Percentiles rank a stretch among this genome's conserved stretches.
phyloP scores from a whole-genome alignment of 2,797 vertebrate species.

The Chloroceryle amazona region DNA sequence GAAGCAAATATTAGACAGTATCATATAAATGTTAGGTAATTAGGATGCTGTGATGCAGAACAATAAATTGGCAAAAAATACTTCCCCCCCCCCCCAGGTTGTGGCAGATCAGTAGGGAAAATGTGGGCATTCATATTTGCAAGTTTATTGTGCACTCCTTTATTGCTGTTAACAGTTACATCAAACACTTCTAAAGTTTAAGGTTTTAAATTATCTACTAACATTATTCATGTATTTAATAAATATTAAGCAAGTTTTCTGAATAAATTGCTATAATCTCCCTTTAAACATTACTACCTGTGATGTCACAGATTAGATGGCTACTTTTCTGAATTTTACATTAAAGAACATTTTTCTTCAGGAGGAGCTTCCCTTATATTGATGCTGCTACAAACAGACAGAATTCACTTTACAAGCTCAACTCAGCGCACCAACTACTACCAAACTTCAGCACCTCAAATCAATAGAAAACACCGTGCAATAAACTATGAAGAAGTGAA shows the following conservation, averaged over 20 bases:
- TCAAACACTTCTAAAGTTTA: rapidly evolving
- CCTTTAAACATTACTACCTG: not conserved
- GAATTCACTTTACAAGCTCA: not conserved
- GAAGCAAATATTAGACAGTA: not conserved
- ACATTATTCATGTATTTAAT: not conserved
- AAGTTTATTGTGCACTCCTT: not conserved
- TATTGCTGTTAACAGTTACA: not conserved
- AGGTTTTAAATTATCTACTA: not conserved
- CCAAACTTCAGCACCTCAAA: not conserved
- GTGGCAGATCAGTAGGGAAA: not conserved
- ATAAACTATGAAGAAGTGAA: not conserved
- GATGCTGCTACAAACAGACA: not conserved
- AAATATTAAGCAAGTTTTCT: not conserved
- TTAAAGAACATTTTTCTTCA: not conserved
- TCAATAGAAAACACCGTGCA: not conserved
- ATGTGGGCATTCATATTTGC: not conserved
- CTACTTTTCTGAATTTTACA: not conserved
- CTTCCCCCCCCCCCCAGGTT: not conserved
- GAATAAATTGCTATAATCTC: not conserved
- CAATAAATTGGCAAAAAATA: not conserved
- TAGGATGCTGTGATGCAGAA: not conserved
- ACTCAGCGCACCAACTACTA: rapidly evolving
- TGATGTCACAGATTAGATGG: not conserved
- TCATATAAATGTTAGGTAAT: not conserved
- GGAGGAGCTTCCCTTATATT: not conserved